phyloP scores from a whole-genome alignment of 2,797 vertebrate species.

The Lithobates sylvaticus region DNA sequence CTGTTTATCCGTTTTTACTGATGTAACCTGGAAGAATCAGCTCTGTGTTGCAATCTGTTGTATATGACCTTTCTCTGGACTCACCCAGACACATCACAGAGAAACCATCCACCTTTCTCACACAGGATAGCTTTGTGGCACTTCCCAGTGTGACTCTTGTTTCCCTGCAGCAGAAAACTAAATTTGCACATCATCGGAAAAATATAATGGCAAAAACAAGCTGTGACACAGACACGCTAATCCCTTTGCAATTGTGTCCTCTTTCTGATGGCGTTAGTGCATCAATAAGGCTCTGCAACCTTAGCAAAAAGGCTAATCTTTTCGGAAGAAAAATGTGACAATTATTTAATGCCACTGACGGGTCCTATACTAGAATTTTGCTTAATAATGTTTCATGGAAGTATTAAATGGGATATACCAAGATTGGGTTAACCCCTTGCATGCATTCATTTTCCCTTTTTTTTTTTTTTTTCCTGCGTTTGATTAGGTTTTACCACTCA shows the following conservation, averaged over 20 bases:
- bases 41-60: slow-evolving; percentile 2
- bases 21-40: slow-evolving; percentile 6
- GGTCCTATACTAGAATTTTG: slow-evolving; percentile 61
- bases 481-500: background rate
- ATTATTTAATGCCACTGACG: slow-evolving; percentile 69
- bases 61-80: slow-evolving; percentile 36
- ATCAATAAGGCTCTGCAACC: slow-evolving; percentile 74
- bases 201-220: slow-evolving; percentile 74
- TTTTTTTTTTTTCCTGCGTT: background rate
- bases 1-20: background rate
- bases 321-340: slow-evolving; percentile 70
- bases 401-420: slow-evolving; percentile 28
- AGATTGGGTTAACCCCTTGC: slow-evolving; percentile 18
- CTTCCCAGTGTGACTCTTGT: slow-evolving; percentile 61
- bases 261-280: slow-evolving; percentile 71
- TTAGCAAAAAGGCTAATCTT: slow-evolving; percentile 77
- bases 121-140: slow-evolving; percentile 46
- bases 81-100: slow-evolving; percentile 57
- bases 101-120: slow-evolving; percentile 45
- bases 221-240: slow-evolving; percentile 78
- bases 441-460: background rate
- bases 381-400: slow-evolving; percentile 58
- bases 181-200: slow-evolving; percentile 67
- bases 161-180: slow-evolving; percentile 60
- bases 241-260: slow-evolving; percentile 73